Percentiles rank a stretch among this genome's conserved stretches.
Conservation (phyloP, 2,797 vertebrate genomes). For the Rhynchonycteris naso region DNA sequence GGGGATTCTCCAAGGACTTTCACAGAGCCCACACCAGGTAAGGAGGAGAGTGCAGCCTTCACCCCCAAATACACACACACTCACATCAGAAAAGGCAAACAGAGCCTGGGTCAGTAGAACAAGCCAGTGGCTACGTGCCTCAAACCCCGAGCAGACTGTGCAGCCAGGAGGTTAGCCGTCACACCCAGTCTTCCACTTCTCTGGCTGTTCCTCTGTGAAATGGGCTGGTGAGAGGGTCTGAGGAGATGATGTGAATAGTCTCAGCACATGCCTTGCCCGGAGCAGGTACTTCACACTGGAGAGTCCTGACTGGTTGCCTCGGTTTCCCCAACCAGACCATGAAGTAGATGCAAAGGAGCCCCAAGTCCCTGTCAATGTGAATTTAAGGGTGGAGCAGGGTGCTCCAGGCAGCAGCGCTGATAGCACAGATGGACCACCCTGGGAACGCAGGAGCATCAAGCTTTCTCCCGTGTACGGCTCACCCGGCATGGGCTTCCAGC, state of each 20-base stretch:
- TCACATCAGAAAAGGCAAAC: background rate
- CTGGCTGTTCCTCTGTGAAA: background rate
- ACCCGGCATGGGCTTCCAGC: accelerated
- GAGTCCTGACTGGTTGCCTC: background rate
- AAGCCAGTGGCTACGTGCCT: background rate
- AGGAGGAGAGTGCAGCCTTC: background rate
- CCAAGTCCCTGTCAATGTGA: background rate
- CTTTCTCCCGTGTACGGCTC: too few species aligned
- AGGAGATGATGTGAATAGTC: background rate
- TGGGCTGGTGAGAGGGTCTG: background rate
- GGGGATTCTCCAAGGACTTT: background rate
- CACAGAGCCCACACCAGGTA: background rate
- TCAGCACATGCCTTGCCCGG: background rate
- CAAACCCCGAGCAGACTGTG: too few species aligned
- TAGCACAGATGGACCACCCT: background rate
- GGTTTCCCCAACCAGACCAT: background rate
- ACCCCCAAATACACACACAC: background rate
- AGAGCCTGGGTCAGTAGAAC: background rate
- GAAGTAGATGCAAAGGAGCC: background rate
- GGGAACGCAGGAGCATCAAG: accelerated
- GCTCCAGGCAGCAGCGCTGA: too few species aligned
- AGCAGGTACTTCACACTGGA: accelerated
- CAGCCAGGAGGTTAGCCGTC: background rate
- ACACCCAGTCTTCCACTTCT: accelerated
- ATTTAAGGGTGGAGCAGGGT: background rate